Evolutionary conservation across 2,888 invertebrate species (phyloP).

Genomic region (Brachycybe producta): DNA sequence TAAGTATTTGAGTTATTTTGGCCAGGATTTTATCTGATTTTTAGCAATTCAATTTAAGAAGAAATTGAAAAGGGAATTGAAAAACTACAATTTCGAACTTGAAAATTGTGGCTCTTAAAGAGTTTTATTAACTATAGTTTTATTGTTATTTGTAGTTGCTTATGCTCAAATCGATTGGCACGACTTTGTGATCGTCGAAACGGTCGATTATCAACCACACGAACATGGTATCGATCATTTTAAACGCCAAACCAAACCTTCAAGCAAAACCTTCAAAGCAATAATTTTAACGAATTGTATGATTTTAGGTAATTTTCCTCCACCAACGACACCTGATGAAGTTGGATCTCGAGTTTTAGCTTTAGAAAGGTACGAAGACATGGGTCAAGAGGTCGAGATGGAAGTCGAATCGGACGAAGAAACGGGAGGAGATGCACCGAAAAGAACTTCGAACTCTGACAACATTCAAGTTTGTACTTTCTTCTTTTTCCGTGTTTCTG

Average conservation of each 20-base stretch:
- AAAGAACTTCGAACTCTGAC: conserved; percentile 26
- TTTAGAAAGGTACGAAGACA: conserved; percentile 43
- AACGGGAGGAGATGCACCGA: conserved; percentile 65
- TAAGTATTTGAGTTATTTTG: conserved; percentile 19
- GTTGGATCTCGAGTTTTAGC: conserved; percentile 89
- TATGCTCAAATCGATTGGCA: conserved; percentile 99
- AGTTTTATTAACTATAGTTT: conserved; percentile 13
- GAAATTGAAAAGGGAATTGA: background rate
- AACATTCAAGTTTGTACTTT: conserved; percentile 35
- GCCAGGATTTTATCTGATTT: no score
- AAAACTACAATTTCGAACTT: background rate
- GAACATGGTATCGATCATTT: conserved; percentile 59
- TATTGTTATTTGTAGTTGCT: conserved; percentile 33
- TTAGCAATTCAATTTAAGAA: background rate
- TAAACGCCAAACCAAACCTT: no score
- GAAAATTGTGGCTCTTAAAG: background rate
- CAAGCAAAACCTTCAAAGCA: no score
- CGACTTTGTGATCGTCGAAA: conserved; percentile 99
- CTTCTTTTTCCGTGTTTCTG: conserved; percentile 11
- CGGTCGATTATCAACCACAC: conserved; percentile 94
- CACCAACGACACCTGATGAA: conserved; percentile 92
- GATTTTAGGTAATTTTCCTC: conserved; percentile 60
- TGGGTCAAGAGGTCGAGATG: conserved; percentile 22
- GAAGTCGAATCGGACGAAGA: conserved; percentile 20
- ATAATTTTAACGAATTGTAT: no score